Conservation (phyloP, 1,140 invertebrate species). For the Zophobas atratus region DNA sequence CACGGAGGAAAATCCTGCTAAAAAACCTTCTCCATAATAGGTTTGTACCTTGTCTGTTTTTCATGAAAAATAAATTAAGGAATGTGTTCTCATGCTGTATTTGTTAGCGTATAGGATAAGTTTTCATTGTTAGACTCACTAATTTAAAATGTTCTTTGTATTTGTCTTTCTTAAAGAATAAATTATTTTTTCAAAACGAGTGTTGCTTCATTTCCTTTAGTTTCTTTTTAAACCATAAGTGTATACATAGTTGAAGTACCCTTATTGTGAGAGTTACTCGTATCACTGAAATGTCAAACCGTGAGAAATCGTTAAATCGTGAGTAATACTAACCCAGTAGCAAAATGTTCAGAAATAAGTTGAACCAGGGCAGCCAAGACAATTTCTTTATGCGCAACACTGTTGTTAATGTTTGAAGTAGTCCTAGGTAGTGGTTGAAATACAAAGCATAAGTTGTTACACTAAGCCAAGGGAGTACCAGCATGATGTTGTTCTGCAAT, state of each 20-base stretch:
- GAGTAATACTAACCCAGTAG: slow-evolving; percentile 9
- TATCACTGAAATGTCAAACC: slow-evolving; percentile 53
- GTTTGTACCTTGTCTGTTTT: not conserved
- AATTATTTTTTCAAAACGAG: slow-evolving; percentile 24
- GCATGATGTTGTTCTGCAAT: slow-evolving; percentile 4
- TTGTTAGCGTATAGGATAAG: slow-evolving; percentile 19
- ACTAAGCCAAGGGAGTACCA: slow-evolving; percentile 2
- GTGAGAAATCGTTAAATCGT: not conserved
- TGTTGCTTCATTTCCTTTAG: slow-evolving; percentile 33
- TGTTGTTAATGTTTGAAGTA: not conserved
- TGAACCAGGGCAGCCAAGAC: slow-evolving; percentile 14
- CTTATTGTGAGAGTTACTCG: slow-evolving; percentile 53
- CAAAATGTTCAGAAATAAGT: not conserved
- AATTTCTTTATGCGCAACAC: slow-evolving; percentile 11
- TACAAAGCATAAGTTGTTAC: slow-evolving; percentile 2
- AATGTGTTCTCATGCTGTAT: not conserved
- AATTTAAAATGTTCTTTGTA: slow-evolving; percentile 23
- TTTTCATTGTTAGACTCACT: slow-evolving; percentile 41
- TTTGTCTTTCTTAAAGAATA: slow-evolving; percentile 40
- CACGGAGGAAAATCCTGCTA: slow-evolving; percentile 68
- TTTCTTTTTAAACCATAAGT: slow-evolving; percentile 59
- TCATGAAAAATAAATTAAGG: not conserved
- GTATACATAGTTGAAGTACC: slow-evolving; percentile 55
- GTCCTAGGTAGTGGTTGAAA: slow-evolving; percentile 15
- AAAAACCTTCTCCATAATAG: slow-evolving; percentile 67